Evolutionary conservation across 2,888 invertebrate species (phyloP).

Genomic region (Amiota mariae): DNA sequence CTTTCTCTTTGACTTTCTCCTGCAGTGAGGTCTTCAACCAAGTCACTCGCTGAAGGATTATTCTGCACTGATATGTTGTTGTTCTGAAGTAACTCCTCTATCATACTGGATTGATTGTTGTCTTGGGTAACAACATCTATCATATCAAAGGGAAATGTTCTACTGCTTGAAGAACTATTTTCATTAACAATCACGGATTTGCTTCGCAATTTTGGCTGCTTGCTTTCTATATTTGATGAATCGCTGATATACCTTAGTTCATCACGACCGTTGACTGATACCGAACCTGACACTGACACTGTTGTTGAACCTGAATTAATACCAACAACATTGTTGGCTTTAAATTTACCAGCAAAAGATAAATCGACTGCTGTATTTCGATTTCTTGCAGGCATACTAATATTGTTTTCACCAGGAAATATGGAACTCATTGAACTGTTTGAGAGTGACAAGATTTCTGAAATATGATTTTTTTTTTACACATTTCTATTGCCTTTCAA

Average conservation of each 20-base stretch:
- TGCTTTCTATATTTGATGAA: background rate
- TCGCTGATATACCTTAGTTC: constrained; percentile 7
- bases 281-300: background rate
- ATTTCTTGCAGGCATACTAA: constrained; percentile 36
- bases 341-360: constrained; percentile 71
- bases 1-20: background rate
- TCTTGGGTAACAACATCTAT: constrained; percentile 50
- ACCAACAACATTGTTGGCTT: constrained; percentile 43
- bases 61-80: constrained; percentile 31
- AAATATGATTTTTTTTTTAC: constrained; percentile 3
- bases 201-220: background rate
- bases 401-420: constrained; percentile 49
- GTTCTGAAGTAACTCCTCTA: constrained; percentile 43
- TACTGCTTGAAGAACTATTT: constrained; percentile 67
- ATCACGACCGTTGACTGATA: constrained; percentile 7
- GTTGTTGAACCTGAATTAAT: constrained; percentile 40
- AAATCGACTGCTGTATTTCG: constrained; percentile 57
- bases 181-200: constrained; percentile 47
- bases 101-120: constrained; percentile 44
- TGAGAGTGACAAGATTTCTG: constrained; percentile 61
- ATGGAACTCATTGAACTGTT: constrained; percentile 70
- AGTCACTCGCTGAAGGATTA: background rate
- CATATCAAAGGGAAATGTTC: constrained; percentile 57
- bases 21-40: background rate
- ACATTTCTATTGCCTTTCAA: background rate